Percentiles rank a stretch among this genome's conserved stretches.
Conservation (phyloP, 1,140 invertebrate genomes). For the Cotesia glomerata region DNA sequence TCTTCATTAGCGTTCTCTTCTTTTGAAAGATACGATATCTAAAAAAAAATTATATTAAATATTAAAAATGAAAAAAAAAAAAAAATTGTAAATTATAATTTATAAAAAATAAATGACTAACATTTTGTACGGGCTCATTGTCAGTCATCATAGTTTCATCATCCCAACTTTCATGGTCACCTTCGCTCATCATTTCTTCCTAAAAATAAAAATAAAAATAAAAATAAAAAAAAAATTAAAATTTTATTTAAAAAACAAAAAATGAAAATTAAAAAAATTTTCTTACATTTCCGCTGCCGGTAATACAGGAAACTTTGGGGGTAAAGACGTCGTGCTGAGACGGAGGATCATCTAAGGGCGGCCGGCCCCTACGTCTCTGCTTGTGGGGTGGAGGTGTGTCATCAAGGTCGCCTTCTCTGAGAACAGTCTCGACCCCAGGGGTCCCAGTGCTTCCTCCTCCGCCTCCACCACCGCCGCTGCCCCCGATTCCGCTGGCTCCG, state of each 20-base stretch:
- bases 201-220: constrained; percentile 37
- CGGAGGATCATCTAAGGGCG: constrained; percentile 70
- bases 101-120: constrained; percentile 35
- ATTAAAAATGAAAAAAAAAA: constrained; percentile 29
- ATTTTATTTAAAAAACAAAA: not conserved
- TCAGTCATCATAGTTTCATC: constrained; percentile 58
- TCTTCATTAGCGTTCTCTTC: constrained; percentile 58
- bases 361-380: constrained; percentile 67
- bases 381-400: constrained; percentile 54
- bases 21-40: constrained; percentile 58
- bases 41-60: too few species aligned
- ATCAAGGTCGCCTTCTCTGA: constrained; percentile 53
- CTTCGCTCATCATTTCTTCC: constrained; percentile 61
- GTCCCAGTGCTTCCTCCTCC: constrained; percentile 33
- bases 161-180: constrained; percentile 60
- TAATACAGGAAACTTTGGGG: constrained; percentile 65
- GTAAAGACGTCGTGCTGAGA: constrained; percentile 62
- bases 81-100: constrained; percentile 32
- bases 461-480: too few species aligned
- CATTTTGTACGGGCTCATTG: constrained; percentile 55
- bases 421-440: constrained; percentile 62
- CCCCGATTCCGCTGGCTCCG: too few species aligned
- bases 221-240: too few species aligned
- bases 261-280: not conserved
- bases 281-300: constrained; percentile 62